Conservation (phyloP, 1,140 invertebrate genomes). For the Drosophila nannoptera region DNA sequence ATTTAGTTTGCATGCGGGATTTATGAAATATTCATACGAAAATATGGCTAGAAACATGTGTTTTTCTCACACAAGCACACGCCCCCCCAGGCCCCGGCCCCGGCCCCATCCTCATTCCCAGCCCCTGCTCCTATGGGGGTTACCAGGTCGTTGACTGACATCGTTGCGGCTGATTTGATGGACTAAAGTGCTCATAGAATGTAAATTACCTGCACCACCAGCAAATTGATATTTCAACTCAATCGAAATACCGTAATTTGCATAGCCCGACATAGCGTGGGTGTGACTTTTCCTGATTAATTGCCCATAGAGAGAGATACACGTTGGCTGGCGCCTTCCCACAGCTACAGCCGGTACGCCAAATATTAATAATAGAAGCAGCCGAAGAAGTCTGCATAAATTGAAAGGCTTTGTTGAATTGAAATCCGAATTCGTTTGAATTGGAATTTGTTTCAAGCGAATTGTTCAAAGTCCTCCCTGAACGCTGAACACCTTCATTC, state of each 20-base stretch:
- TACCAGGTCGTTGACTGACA: conserved; percentile 6
- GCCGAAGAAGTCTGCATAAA: no score
- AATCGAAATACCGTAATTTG: conserved; percentile 22
- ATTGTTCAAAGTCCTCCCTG: no score
- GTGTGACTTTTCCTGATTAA: conserved; percentile 18
- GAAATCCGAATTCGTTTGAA: no score
- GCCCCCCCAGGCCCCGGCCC: not conserved
- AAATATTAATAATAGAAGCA: no score
- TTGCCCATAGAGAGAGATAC: not conserved
- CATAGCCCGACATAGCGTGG: conserved; percentile 12
- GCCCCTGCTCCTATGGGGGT: conserved; percentile 17
- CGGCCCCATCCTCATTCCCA: no score
- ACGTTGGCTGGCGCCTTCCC: no score
- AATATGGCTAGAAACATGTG: conserved; percentile 51
- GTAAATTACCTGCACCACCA: conserved; percentile 1
- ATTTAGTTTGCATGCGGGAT: conserved; percentile 68
- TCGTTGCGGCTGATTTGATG: conserved; percentile 23
- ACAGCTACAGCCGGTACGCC: not conserved
- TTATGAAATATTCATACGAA: conserved; percentile 72
- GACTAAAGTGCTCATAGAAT: conserved; percentile 21
- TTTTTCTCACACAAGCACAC: conserved; percentile 23
- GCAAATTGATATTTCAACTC: conserved; percentile 35
- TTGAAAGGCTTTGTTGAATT: no score
- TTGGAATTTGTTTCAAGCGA: no score
- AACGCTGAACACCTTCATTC: conserved; percentile 1